phyloP scores from a whole-genome alignment of 2,888 invertebrate species.

The Mythimna pallens region DNA sequence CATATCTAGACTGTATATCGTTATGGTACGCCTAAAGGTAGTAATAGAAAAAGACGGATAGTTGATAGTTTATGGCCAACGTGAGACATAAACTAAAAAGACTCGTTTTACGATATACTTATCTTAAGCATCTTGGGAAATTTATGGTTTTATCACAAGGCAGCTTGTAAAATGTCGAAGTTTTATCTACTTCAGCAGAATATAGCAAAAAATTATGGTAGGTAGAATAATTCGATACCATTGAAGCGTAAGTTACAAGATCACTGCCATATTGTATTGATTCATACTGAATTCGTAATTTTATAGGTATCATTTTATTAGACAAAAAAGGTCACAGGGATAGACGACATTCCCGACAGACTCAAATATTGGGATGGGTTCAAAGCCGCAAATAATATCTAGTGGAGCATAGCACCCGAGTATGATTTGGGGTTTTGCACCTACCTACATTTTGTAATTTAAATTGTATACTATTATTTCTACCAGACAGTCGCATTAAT shows the following conservation, averaged over 20 bases:
- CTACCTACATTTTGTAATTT: not conserved
- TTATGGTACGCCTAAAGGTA: not conserved
- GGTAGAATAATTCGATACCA: not conserved
- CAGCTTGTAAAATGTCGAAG: conserved; percentile 10
- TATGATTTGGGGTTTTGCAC: conserved; percentile 38
- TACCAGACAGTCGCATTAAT: too few species aligned
- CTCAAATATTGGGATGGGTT: conserved; percentile 37
- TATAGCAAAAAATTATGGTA: conserved; percentile 1
- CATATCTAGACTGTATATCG: not conserved
- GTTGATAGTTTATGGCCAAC: conserved; percentile 32
- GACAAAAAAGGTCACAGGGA: conserved; percentile 31
- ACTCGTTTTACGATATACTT: conserved; percentile 47
- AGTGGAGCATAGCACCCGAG: conserved; percentile 22
- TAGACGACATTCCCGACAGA: conserved; percentile 19
- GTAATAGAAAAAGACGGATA: conserved; percentile 12
- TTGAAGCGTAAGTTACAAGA: conserved; percentile 9
- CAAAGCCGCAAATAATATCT: conserved; percentile 45
- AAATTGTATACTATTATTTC: too few species aligned
- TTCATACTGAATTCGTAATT: conserved; percentile 20
- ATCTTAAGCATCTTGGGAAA: conserved; percentile 12
- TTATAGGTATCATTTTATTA: conserved; percentile 28
- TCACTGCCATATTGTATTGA: conserved; percentile 15
- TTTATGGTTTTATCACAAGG: conserved; percentile 41
- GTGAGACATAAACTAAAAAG: conserved; percentile 29
- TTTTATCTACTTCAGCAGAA: conserved; percentile 10